Conservation (phyloP, 2,888 invertebrate genomes). For the Volucella inflata region DNA sequence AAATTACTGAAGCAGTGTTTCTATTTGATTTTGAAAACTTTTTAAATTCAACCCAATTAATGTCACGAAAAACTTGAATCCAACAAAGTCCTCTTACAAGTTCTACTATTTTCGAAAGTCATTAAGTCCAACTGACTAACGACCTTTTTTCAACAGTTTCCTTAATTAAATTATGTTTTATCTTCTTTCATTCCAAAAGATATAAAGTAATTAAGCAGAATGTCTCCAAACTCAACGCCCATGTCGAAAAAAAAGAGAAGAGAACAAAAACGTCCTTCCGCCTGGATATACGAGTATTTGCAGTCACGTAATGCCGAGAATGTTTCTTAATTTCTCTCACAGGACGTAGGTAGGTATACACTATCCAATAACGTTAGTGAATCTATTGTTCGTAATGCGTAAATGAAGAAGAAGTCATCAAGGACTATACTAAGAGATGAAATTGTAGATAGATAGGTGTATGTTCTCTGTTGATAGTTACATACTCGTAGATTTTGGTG, state of each 20-base stretch:
- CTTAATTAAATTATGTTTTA: constrained; percentile 65
- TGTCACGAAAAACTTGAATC: not conserved
- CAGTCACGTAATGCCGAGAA: too few species aligned
- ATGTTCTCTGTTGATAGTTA: too few species aligned
- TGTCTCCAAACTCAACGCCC: constrained; percentile 36
- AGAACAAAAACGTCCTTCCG: too few species aligned
- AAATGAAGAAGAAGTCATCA: too few species aligned
- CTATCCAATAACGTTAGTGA: too few species aligned
- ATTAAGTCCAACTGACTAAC: constrained; percentile 31
- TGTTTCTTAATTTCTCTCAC: too few species aligned
- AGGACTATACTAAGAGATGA: too few species aligned
- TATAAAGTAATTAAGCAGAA: constrained; percentile 56
- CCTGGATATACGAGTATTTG: too few species aligned
- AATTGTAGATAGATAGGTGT: too few species aligned
- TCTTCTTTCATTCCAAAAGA: constrained; percentile 47
- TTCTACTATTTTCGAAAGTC: constrained; percentile 2
- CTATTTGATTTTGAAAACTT: not conserved
- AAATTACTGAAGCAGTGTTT: not conserved
- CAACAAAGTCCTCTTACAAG: not conserved
- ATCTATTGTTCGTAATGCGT: too few species aligned
- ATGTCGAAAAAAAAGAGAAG: not conserved
- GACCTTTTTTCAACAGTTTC: constrained; percentile 17
- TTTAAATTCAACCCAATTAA: constrained; percentile 7
- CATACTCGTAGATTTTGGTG: too few species aligned
- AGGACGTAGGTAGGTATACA: too few species aligned